Base-by-base conservation (phyloP, 2,888 invertebrate species). In the Plusia festucae region DNA sequence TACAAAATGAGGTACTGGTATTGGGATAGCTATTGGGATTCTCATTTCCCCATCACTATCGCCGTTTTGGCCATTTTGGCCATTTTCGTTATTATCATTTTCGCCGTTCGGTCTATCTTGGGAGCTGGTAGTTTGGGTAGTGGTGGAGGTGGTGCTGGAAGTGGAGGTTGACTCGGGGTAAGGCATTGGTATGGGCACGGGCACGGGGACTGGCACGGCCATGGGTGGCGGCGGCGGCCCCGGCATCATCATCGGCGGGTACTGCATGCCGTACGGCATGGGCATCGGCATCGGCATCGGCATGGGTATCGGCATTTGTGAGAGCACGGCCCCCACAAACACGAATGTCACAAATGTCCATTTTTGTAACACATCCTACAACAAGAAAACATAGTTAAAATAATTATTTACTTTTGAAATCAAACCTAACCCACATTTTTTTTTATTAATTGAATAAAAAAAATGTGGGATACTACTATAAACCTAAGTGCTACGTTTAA, bases 241-340 rank as follows among this genome's bases (percentile, higher is more conserved):
- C 0, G 60, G 54, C 13, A 63, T 72, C 24, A 68, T 60, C 51
- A 59, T 52, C 6, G 51, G 58, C 6, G 7, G 15, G 24, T 27
- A 46, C 46, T 69, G 73, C 24, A 49, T 49, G 46, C 46, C 46
- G 20, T 61, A 22, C n/a, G 13, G 52, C 52, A 52, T 52, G 5
- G 59, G 68, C 15, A 22, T n/a, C 7, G 65, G 81, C 22, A 60
- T 68, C 0, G 60, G 72, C n/a, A 55, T 46, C 0, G 64, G 65
- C 46, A 72, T 75, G 53, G 73, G 56, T 63, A 85, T 74, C 20
- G 76, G 76, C 44, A 82, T 70, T 65, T 86, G 86, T 0, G 80
- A 77, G 27, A 76, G 62, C 40, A 76, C 83, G 13, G 73, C 34
- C 1, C 70, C 67, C 40, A 76, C 46, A 49, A 70, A n/a, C 18